These are phyloP conservation scores for Gobio occitaniae DNA, from an alignment of 2,797 vertebrate species.

Conservation along the genomic window DNA sequence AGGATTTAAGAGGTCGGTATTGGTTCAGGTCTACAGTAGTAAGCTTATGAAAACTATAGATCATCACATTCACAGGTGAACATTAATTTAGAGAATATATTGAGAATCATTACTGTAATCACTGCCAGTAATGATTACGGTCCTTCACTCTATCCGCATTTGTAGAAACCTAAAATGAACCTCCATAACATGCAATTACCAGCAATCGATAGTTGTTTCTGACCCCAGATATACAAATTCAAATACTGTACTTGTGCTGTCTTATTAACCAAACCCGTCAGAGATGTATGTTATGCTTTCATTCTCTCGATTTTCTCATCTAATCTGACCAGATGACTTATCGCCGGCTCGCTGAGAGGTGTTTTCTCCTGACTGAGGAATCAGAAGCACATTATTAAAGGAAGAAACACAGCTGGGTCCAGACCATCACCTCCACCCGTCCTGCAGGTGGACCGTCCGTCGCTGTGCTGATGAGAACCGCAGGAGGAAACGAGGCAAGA, in stretches of 20 bases:
- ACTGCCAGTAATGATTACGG: not conserved
- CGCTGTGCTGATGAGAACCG: not conserved
- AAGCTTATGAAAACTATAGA: not conserved
- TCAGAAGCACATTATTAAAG: conserved; percentile 20
- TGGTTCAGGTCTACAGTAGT: not conserved
- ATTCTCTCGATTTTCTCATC: not conserved
- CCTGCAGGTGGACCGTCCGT: not conserved
- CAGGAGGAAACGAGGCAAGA: not conserved
- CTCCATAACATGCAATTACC: not conserved
- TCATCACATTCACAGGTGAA: not conserved
- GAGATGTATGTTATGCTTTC: not conserved
- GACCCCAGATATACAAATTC: not conserved
- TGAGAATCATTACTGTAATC: not conserved
- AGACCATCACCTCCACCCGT: conserved; percentile 1
- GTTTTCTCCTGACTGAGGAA: not conserved
- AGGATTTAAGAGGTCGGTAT: not conserved
- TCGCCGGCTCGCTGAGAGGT: not conserved
- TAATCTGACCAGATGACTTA: conserved; percentile 19
- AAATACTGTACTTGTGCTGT: not conserved
- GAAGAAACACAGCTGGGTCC: conserved; percentile 29
- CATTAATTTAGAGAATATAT: not conserved
- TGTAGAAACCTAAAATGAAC: not conserved
- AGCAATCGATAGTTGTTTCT: not conserved
- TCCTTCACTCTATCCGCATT: not conserved
- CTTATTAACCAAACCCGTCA: not conserved